phyloP scores from a whole-genome alignment of 2,888 invertebrate genomes.

The Zootermopsis nevadensis region DNA sequence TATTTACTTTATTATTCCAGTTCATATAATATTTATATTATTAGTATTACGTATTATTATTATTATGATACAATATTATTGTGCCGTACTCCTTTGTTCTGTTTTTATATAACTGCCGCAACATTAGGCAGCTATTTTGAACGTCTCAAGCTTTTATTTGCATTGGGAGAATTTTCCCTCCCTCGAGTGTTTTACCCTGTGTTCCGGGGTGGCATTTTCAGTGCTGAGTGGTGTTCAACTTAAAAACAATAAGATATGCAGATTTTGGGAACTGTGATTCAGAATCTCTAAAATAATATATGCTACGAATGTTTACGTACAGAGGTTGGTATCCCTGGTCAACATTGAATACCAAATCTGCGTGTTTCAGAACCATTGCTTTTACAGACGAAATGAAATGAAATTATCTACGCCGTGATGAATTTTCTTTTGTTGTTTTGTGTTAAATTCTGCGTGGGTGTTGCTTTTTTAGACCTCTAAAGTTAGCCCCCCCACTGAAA shows the following conservation, averaged over 20 bases:
- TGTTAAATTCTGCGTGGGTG: no score
- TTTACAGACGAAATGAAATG: no score
- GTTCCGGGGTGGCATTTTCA: conserved; percentile 7
- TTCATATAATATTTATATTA: conserved; percentile 35
- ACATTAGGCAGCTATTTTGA: background rate
- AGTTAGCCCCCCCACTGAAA: no score
- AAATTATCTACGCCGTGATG: no score
- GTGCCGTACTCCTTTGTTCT: background rate
- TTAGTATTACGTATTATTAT: background rate
- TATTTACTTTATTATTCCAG: conserved; percentile 19
- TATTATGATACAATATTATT: conserved; percentile 28
- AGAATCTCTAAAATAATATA: no score
- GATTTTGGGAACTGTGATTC: no score
- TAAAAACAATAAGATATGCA: background rate
- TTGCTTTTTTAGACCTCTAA: no score
- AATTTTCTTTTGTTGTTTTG: no score
- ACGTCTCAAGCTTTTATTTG: background rate
- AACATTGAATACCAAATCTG: no score
- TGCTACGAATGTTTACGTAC: no score
- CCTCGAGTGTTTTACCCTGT: conserved; percentile 38
- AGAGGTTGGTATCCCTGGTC: no score
- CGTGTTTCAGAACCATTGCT: no score
- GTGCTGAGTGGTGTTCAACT: background rate
- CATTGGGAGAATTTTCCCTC: background rate
- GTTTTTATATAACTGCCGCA: background rate